Base-by-base conservation (phyloP, 2,888 invertebrate species). In the Gryllus longicercus region DNA sequence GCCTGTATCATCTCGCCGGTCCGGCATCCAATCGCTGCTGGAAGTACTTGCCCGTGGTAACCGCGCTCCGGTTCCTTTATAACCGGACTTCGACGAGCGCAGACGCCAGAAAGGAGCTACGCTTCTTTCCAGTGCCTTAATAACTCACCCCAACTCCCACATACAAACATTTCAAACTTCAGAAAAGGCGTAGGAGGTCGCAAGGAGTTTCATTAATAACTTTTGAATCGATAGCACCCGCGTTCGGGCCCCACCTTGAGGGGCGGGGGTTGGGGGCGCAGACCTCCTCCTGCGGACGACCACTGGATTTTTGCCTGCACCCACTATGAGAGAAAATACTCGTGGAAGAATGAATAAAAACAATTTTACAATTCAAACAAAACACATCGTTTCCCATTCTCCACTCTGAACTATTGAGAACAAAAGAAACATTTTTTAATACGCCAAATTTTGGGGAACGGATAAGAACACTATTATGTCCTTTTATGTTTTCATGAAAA, bases 161-260 rank as follows among this genome's bases (percentile, higher is more conserved):
- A 63, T 63, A 18, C 63, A 63, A 63, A 63, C 63, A 63, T 63
- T 63, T 63, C 63, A n/a, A 63, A 63, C 63, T 63, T 63, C 63
- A 63, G 16, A 63, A n/a, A 63, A 14, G 63, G 63, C 14, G 63
- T 63, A n/a, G 63, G 63, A 63, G 63, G 63, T 63, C 16, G 63
- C 63, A 63, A 63, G 38, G n/a, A 63, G 63, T 63, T 63, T 63
- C 63, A 63, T 63, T 63, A 63, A 63, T 63, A 63, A 63, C 63
- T 63, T 63, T 63, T 18, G 63, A 63, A 63, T 63, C 63, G 63
- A 63, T 63, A 63, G 63, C 63, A 8, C 0, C 63, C 14, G 14
- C 38, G 38, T 38, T 38, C 8, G 38, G 38, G 38, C 8, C 38
- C 38, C 38, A 38, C 38, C 38, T 38, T 38, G 8, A 38, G 8